These are phyloP conservation scores for Antrozous pallidus DNA, from an alignment of 2,797 vertebrate genomes.

Conservation along the genomic window DNA sequence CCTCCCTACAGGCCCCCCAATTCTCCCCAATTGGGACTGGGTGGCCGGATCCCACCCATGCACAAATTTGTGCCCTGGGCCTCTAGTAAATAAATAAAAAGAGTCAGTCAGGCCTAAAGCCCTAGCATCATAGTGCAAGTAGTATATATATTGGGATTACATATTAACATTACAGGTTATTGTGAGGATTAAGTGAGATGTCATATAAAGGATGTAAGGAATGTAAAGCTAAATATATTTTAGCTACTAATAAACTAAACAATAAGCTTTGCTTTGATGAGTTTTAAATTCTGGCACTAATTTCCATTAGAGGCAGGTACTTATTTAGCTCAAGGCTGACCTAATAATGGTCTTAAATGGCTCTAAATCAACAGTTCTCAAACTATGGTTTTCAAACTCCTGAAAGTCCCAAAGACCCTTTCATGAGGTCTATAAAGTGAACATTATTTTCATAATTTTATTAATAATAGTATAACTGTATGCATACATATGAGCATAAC, in stretches of 20 bases:
- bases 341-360: background rate
- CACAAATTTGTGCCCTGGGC: no score
- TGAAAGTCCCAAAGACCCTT: background rate
- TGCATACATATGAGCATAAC: no score
- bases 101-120: background rate
- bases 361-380: background rate
- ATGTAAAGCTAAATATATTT: background rate
- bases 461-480: background rate
- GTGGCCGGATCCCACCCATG: no score
- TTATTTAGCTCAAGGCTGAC: background rate
- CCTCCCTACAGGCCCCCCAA: no score
- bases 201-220: constrained; percentile 16
- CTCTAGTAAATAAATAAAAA: background rate
- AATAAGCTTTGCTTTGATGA: background rate
- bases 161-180: background rate
- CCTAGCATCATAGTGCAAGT: background rate
- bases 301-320: background rate
- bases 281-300: background rate
- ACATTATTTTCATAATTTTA: constrained; percentile 4
- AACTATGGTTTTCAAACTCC: background rate
- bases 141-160: background rate
- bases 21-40: no score
- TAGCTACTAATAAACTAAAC: background rate
- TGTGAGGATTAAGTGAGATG: constrained; percentile 4
- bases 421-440: background rate